Percentiles rank a stretch among this genome's conserved stretches.
These are phyloP conservation scores for Cephonodes hylas DNA, from an alignment of 2,888 invertebrate species.

Conservation along the genomic window DNA sequence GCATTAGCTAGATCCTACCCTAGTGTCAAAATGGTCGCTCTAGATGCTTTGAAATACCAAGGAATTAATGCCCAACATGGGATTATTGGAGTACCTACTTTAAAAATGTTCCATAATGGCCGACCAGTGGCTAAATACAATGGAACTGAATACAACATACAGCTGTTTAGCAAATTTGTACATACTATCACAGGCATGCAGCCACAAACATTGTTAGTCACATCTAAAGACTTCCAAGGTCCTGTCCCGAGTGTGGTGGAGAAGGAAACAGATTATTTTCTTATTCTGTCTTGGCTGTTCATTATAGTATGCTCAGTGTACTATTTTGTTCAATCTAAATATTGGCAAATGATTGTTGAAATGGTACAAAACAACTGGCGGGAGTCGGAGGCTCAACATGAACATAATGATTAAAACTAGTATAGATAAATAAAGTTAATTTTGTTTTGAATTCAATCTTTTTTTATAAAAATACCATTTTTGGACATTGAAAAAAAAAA, in stretches of 20 bases:
- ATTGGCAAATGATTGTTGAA: slow-evolving; percentile 91
- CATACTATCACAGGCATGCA: slow-evolving; percentile 87
- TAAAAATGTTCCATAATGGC: slow-evolving; percentile 94
- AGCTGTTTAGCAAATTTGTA: slow-evolving; percentile 89
- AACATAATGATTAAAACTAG: slow-evolving; percentile 84
- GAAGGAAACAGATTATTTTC: slow-evolving; percentile 89
- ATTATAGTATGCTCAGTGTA: slow-evolving; percentile 87
- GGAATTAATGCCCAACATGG: slow-evolving; percentile 95
- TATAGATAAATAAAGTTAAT: not conserved
- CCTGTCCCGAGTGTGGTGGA: slow-evolving; percentile 90
- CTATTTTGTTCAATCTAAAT: slow-evolving; percentile 88
- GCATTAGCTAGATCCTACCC: slow-evolving; percentile 93
- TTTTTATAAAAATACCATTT: not conserved
- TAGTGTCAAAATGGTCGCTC: slow-evolving; percentile 91
- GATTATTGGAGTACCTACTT: slow-evolving; percentile 93
- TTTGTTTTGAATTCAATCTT: not conserved
- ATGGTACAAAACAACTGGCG: slow-evolving; percentile 92
- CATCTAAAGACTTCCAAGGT: slow-evolving; percentile 88
- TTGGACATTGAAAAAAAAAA: too few relatives aligned
- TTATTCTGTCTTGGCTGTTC: slow-evolving; percentile 92
- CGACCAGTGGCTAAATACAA: slow-evolving; percentile 92
- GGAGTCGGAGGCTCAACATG: slow-evolving; percentile 91
- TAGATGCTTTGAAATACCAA: slow-evolving; percentile 92
- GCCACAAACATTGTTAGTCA: slow-evolving; percentile 84
- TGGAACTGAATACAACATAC: slow-evolving; percentile 89